Evolutionary conservation across 2,888 invertebrate species (phyloP).

Genomic region (Mesorhabditis sp.): DNA sequence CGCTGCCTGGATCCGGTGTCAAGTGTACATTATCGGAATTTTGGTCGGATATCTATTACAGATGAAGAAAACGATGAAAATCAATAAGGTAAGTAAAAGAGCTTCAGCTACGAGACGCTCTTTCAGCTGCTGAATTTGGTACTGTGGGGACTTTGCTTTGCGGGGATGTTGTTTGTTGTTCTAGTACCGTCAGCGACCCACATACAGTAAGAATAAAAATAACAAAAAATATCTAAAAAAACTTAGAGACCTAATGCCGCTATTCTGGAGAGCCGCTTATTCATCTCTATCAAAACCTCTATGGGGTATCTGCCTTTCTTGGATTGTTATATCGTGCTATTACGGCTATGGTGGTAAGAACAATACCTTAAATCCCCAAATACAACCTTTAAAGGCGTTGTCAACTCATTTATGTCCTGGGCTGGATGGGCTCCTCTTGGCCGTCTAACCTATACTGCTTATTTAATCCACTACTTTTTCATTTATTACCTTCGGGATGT

Average conservation of each 20-base stretch:
- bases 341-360: conserved; percentile 27
- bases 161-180: neutral
- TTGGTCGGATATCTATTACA: conserved; percentile 22
- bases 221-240: neutral
- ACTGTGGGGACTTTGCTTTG: neutral
- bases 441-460: conserved; percentile 85
- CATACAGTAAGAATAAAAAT: neutral
- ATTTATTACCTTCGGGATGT: conserved; percentile 25
- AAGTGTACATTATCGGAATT: conserved; percentile 29
- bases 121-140: neutral
- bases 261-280: conserved; percentile 16
- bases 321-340: conserved; percentile 27
- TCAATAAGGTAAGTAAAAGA: neutral
- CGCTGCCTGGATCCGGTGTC: conserved; percentile 29
- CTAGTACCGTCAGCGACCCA: neutral
- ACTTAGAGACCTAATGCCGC: conserved; percentile 10
- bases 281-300: conserved; percentile 20
- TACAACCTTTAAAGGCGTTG: conserved; percentile 18
- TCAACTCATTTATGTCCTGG: conserved; percentile 40
- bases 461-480: conserved; percentile 65
- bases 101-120: neutral
- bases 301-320: conserved; percentile 21
- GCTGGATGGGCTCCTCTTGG: conserved; percentile 72
- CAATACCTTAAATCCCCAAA: too few species aligned
- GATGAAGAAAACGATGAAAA: conserved; percentile 1